These are phyloP conservation scores for Hedychridium roseum DNA, from an alignment of 2,888 invertebrate species.

Conservation along the genomic window DNA sequence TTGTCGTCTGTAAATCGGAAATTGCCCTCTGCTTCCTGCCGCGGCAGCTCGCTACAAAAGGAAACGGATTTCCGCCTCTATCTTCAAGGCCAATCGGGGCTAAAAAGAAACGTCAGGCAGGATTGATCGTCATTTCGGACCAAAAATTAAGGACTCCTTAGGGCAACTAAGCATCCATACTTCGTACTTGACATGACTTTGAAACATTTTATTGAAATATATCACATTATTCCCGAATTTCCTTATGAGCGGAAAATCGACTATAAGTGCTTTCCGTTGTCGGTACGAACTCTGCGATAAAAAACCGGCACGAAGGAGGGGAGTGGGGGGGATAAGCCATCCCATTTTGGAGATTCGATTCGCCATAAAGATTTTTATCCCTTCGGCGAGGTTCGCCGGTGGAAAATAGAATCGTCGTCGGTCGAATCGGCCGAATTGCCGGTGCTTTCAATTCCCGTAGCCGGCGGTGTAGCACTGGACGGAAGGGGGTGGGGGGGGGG, in stretches of 20 bases:
- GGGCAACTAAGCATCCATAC: neutral
- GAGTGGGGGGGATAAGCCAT: slow-evolving; percentile 26
- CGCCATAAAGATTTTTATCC: slow-evolving; percentile 41
- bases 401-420: slow-evolving; percentile 42
- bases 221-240: too few relatives aligned
- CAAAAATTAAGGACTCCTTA: neutral
- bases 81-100: too few relatives aligned
- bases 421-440: slow-evolving; percentile 48
- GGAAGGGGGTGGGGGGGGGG: neutral
- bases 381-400: slow-evolving; percentile 13
- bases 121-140: neutral
- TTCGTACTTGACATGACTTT: neutral
- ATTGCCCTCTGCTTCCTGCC: too few relatives aligned
- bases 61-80: too few relatives aligned
- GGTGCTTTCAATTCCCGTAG: slow-evolving; percentile 58
- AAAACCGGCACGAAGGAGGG: slow-evolving; percentile 9
- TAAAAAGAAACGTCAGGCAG: too few relatives aligned
- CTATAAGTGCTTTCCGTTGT: neutral
- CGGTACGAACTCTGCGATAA: slow-evolving; percentile 6
- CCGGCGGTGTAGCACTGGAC: slow-evolving; percentile 1
- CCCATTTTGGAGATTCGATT: slow-evolving; percentile 38
- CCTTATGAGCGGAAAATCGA: too few relatives aligned
- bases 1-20: too few relatives aligned
- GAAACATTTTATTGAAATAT: neutral
- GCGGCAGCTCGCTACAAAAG: too few relatives aligned